phyloP scores from a whole-genome alignment of 2,888 invertebrate species.

The Minunthozetes semirufus region DNA sequence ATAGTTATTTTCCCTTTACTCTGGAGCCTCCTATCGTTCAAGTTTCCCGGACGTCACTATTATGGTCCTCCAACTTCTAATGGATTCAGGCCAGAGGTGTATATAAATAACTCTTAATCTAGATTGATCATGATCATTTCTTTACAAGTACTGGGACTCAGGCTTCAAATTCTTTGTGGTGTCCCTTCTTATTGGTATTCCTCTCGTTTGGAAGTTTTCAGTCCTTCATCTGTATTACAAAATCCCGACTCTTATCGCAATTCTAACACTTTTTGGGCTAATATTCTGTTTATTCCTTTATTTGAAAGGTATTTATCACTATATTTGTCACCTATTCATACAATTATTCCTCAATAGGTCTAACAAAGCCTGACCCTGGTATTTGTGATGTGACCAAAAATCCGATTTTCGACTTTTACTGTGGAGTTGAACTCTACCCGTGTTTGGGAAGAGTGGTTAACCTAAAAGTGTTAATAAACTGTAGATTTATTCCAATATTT shows the following conservation, averaged over 20 bases:
- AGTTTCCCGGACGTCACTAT: conserved; percentile 48
- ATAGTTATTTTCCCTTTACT: conserved; percentile 44
- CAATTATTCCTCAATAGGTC: background rate
- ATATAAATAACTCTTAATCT: background rate
- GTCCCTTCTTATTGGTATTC: conserved; percentile 27
- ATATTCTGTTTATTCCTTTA: conserved; percentile 41
- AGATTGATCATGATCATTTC: background rate
- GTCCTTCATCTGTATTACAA: conserved; percentile 37
- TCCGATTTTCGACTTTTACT: conserved; percentile 55
- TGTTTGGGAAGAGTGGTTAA: conserved; percentile 47
- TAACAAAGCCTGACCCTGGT: conserved; percentile 45
- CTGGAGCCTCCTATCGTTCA: conserved; percentile 51
- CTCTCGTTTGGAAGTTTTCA: conserved; percentile 30
- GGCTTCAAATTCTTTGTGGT: conserved; percentile 48
- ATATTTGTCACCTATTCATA: background rate
- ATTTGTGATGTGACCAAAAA: conserved; percentile 49
- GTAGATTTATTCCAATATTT: conserved; percentile 51
- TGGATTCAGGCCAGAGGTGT: conserved; percentile 50
- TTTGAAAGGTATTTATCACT: conserved; percentile 43
- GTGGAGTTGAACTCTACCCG: conserved; percentile 57
- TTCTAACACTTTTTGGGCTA: conserved; percentile 37
- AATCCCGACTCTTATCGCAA: conserved; percentile 28
- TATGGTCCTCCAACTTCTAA: conserved; percentile 52
- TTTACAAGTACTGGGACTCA: conserved; percentile 50
- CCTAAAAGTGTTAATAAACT: conserved; percentile 50